These are phyloP conservation scores for Drosophila mayri DNA, from an alignment of 1,140 invertebrate genomes.

Conservation along the genomic window DNA sequence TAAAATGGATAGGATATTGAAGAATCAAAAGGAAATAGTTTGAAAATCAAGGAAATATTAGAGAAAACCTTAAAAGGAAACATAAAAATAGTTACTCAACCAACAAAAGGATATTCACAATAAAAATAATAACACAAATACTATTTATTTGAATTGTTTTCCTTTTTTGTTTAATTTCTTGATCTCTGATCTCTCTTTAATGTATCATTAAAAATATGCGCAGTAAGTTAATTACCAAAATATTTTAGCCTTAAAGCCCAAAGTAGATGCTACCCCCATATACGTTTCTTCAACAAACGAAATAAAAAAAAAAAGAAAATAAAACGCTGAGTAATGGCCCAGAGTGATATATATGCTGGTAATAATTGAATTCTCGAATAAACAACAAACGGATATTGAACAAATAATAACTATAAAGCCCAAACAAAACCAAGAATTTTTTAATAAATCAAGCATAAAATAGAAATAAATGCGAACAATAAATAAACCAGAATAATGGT, in stretches of 20 bases:
- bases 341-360: background rate
- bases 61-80: background rate
- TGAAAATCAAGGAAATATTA: background rate
- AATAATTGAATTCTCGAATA: background rate
- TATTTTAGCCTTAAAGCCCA: background rate
- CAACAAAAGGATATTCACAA: too few relatives aligned
- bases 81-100: background rate
- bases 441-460: slow-evolving; percentile 1
- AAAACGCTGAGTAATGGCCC: slow-evolving; percentile 4
- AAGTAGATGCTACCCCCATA: slow-evolving; percentile 5
- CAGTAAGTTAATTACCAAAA: background rate
- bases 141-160: background rate
- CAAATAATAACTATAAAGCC: slow-evolving; percentile 4
- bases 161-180: too few relatives aligned
- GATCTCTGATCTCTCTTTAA: too few relatives aligned
- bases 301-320: background rate
- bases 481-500: background rate
- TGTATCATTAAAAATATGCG: background rate
- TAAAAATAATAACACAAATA: background rate
- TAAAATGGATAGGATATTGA: background rate
- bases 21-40: background rate
- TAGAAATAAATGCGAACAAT: background rate
- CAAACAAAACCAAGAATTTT: background rate
- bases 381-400: slow-evolving; percentile 3
- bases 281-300: background rate